Conservation (phyloP, 2,113 vertebrate genomes). For the Dasyprocta punctata region DNA sequence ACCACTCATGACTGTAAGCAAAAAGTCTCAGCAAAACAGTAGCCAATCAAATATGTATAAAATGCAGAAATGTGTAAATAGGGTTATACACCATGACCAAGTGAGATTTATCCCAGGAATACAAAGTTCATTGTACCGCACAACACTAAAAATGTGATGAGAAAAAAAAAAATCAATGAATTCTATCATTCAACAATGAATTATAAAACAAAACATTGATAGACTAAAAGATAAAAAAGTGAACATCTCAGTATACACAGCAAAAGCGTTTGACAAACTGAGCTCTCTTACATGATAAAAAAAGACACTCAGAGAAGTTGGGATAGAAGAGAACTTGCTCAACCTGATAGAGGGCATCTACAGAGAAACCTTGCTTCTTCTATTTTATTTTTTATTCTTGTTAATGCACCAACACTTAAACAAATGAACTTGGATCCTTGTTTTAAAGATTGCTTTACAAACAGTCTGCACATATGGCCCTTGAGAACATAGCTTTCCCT, state of each 20-base stretch:
- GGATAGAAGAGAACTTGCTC: no score
- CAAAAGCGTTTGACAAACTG: neutral
- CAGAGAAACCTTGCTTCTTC: conserved; percentile 67
- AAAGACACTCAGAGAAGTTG: neutral
- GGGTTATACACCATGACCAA: neutral
- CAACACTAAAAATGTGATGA: neutral
- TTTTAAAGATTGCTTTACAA: conserved; percentile 82
- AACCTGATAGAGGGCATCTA: neutral
- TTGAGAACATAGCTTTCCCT: conserved; percentile 77
- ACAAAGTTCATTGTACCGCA: neutral
- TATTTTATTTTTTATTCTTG: conserved; percentile 83
- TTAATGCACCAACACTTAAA: conserved; percentile 77
- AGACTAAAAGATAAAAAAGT: neutral
- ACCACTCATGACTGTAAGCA: neutral
- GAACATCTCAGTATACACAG: neutral
- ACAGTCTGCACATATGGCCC: conserved; percentile 51
- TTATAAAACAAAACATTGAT: neutral
- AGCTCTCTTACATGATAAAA: neutral
- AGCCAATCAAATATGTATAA: neutral
- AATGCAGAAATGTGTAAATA: neutral
- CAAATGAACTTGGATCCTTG: conserved; percentile 81
- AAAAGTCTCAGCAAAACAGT: neutral
- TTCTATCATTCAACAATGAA: neutral
- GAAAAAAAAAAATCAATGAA: neutral
- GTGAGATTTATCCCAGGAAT: neutral